These are phyloP conservation scores for Podiceps cristatus DNA, from an alignment of 2,113 vertebrate species.

Conservation along the genomic window DNA sequence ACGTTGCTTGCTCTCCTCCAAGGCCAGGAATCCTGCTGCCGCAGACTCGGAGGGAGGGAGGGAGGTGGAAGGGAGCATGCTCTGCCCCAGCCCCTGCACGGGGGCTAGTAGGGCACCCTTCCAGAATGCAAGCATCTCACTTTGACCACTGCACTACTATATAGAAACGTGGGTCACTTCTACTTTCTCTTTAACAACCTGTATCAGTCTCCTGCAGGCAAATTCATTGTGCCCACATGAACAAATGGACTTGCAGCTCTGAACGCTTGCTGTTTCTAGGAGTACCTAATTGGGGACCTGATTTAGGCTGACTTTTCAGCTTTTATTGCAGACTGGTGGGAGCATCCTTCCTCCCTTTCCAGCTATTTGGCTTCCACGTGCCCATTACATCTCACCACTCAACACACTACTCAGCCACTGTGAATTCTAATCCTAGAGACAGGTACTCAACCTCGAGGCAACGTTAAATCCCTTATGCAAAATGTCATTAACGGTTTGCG, in stretches of 20 bases:
- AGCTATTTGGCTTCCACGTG: neutral
- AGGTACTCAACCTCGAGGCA: neutral
- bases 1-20: neutral
- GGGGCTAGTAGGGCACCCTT: neutral
- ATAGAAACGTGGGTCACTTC: neutral
- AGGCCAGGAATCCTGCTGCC: neutral
- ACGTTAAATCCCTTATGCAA: neutral
- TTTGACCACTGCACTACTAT: neutral
- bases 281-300: neutral
- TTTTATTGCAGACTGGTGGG: neutral
- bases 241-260: neutral
- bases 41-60: neutral
- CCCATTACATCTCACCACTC: neutral
- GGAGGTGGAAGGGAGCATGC: neutral
- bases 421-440: neutral
- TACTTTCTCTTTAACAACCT: neutral
- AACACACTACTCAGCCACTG: neutral
- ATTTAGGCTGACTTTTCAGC: neutral
- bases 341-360: neutral
- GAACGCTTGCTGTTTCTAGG: neutral
- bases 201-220: neutral
- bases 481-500: neutral
- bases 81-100: rapidly evolving
- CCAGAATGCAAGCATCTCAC: neutral
- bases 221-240: neutral